phyloP scores from a whole-genome alignment of 2,888 invertebrate genomes.

The Pemphredon lugubris region DNA sequence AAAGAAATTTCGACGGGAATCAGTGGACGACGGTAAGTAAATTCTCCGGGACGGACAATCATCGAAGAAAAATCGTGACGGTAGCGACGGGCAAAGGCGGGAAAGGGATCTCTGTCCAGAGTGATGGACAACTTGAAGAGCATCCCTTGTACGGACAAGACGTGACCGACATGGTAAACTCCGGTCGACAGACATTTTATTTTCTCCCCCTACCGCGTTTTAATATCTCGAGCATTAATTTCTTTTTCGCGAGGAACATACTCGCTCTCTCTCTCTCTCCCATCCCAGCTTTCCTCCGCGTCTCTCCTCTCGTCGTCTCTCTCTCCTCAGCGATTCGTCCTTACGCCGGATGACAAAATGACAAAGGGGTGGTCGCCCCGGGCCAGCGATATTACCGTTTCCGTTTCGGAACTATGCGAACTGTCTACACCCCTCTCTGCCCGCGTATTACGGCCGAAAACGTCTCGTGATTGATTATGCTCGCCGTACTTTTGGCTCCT shows the following conservation, averaged over 20 bases:
- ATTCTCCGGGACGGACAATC: no score
- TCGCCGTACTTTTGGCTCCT: constrained; percentile 76
- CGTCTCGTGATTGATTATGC: constrained; percentile 79
- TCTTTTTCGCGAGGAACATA: constrained; percentile 55
- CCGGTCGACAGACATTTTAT: constrained; percentile 37
- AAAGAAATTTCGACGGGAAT: no score
- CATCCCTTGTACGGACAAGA: constrained; percentile 9
- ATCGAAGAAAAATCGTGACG: neutral
- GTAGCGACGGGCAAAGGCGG: neutral
- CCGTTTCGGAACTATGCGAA: constrained; percentile 79
- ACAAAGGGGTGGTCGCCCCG: constrained; percentile 78
- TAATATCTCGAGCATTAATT: constrained; percentile 67
- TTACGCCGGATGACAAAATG: constrained; percentile 78
- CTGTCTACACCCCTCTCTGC: constrained; percentile 65
- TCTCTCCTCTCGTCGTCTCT: constrained; percentile 14
- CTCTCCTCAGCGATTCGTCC: constrained; percentile 54
- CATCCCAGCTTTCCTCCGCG: constrained; percentile 14
- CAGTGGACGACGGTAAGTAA: no score
- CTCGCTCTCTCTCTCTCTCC: constrained; percentile 38
- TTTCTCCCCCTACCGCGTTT: constrained; percentile 54
- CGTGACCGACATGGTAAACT: constrained; percentile 18
- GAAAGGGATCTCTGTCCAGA: neutral
- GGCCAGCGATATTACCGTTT: constrained; percentile 80
- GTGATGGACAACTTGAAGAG: neutral
- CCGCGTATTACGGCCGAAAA: constrained; percentile 68